phyloP scores from a whole-genome alignment of 2,888 invertebrate species.

The Colostygia pectinataria region DNA sequence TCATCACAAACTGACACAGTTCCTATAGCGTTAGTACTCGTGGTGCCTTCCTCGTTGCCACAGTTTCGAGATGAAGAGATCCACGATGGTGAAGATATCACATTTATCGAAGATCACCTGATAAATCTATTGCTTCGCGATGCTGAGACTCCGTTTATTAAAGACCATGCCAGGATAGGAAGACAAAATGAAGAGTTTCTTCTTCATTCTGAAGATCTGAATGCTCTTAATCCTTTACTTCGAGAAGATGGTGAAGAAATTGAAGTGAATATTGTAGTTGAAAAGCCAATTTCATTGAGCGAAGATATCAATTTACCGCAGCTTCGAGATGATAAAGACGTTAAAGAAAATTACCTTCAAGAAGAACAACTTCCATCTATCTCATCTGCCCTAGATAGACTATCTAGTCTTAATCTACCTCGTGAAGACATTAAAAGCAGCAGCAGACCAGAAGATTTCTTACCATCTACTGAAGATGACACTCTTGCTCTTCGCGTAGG shows the following conservation, averaged over 20 bases:
- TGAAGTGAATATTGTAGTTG: neutral
- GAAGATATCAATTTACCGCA: neutral
- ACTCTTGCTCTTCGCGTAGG: neutral
- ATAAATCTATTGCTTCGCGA: conserved; percentile 10
- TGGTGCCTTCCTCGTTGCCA: conserved; percentile 14
- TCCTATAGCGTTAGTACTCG: conserved; percentile 21
- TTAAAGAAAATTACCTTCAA: neutral
- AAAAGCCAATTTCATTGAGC: neutral
- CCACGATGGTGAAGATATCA: conserved; percentile 5
- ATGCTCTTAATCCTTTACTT: conserved; percentile 6
- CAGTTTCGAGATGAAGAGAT: conserved; percentile 12
- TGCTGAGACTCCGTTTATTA: neutral
- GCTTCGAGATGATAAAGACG: neutral
- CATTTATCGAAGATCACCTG: conserved; percentile 10
- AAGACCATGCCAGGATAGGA: neutral
- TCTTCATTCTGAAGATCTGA: conserved; percentile 5
- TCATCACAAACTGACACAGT: conserved; percentile 8
- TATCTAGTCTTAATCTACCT: neutral
- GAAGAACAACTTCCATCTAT: neutral
- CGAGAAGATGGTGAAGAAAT: neutral
- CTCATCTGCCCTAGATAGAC: too few relatives aligned
- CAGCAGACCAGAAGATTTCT: neutral
- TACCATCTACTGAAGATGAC: neutral
- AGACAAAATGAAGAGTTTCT: neutral
- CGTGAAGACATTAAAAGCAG: neutral